phyloP scores from a whole-genome alignment of 2,113 vertebrate species.

The Lathamus discolor region DNA sequence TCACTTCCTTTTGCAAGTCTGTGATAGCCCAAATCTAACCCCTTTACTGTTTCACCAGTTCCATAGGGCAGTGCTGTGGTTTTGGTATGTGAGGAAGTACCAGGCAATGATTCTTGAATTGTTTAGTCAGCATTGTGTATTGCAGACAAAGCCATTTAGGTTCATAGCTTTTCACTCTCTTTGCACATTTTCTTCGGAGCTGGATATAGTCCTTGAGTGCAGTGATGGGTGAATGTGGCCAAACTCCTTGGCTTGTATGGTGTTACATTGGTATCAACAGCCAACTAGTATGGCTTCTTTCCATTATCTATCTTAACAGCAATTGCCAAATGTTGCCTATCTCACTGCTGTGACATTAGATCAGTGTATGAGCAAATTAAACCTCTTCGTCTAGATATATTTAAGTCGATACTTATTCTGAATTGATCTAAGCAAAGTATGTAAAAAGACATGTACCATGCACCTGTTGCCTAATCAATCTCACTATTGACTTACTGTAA shows the following conservation, averaged over 20 bases:
- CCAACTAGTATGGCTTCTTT: background rate
- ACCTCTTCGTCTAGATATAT: background rate
- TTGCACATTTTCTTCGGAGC: background rate
- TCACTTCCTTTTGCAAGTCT: background rate
- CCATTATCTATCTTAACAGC: background rate
- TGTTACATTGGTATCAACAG: background rate
- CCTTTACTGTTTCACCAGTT: background rate
- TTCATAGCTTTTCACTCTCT: background rate
- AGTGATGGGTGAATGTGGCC: background rate
- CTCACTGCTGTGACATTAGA: background rate
- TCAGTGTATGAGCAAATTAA: background rate
- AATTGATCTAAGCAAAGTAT: background rate
- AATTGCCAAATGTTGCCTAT: background rate
- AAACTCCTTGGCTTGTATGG: background rate
- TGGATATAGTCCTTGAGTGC: background rate
- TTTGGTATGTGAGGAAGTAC: background rate
- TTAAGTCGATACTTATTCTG: background rate
- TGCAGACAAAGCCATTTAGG: background rate
- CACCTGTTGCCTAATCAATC: background rate
- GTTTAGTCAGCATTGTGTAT: background rate
- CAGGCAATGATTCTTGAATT: background rate
- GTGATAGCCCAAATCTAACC: background rate
- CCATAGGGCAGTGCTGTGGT: fast-evolving
- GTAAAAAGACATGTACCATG: background rate
- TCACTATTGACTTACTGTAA: background rate